Evolutionary conservation across 2,888 invertebrate species (phyloP).

Genomic region (Theodoxus fluviatilis): DNA sequence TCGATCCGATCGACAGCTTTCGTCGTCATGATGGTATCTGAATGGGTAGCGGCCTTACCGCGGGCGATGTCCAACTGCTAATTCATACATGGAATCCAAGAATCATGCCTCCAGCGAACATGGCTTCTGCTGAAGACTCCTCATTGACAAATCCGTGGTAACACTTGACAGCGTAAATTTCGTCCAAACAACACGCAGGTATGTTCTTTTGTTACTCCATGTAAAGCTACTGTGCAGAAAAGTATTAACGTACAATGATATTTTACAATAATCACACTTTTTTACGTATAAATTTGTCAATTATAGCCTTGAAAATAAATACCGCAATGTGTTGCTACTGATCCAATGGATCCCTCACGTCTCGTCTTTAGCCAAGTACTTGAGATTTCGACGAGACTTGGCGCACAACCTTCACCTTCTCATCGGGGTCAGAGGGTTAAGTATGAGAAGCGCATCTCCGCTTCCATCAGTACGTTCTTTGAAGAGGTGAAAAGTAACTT

Average conservation of each 20-base stretch:
- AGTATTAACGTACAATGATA: too few relatives aligned
- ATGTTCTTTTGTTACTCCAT: too few relatives aligned
- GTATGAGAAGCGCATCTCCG: too few relatives aligned
- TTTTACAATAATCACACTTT: too few relatives aligned
- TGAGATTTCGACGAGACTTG: conserved; percentile 37
- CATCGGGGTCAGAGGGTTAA: conserved; percentile 25
- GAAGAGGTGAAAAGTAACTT: too few relatives aligned
- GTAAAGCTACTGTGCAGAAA: conserved; percentile 14
- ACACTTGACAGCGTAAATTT: conserved; percentile 40
- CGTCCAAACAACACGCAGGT: too few relatives aligned
- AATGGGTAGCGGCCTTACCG: conserved; percentile 33
- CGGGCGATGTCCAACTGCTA: conserved; percentile 24
- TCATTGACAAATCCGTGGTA: conserved; percentile 40
- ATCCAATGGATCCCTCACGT: conserved; percentile 38
- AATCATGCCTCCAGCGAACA: too few relatives aligned
- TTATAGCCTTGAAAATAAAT: conserved; percentile 31
- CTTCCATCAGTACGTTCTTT: too few relatives aligned
- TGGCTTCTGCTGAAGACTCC: conserved; percentile 30
- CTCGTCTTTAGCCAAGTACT: conserved; percentile 39
- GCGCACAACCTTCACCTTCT: conserved; percentile 32
- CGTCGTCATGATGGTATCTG: conserved; percentile 69
- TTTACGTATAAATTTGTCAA: not conserved
- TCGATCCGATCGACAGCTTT: conserved; percentile 92
- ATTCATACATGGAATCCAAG: conserved; percentile 38
- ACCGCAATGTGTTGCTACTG: conserved; percentile 41